Base-by-base conservation (phyloP, 2,113 vertebrate genomes). In the Lepus americanus region DNA sequence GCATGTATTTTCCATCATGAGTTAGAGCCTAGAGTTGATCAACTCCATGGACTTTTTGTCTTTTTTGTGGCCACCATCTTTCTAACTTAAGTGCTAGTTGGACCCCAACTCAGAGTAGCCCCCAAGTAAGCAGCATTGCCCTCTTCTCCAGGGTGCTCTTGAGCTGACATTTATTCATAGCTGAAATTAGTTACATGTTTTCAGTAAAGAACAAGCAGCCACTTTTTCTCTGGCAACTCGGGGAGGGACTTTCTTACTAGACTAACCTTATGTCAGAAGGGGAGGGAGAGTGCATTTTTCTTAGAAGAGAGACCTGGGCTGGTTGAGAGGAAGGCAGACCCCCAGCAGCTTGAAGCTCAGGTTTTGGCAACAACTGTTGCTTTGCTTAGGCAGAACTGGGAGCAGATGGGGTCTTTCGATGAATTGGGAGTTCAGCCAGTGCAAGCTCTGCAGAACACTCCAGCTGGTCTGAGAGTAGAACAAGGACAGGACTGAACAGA, bases 181-280 rank as follows among this genome's bases (percentile, higher is more conserved):
- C 25, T 90, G 33, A 19, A 94, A 25, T 3, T 86, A 13, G 61
- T 53, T 77, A 27, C 10, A 63, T 55, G 7, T 85, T 82, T 96
- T 93, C 74, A 76, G 55, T 66, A 64, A 93, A 91, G 25, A 89
- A 51, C 1, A 17, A 33, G 27, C 17, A 87, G 70, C 66, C 87
- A 44, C 59, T 93, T 96, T 90, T 80, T 31, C 74, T 85, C 64
- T 90, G 79, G n/a, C 55, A 84, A 66, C 25, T 25, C 31, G 80
- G 55, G 31, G 3, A 93, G 64, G 74, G 61, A 78, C 3, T 27
- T 87, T 87, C 49, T 92, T 53, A 20, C 23, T 87, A 27, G 29
- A 69, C 13, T 55, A 91, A n/a, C 10, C 64, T 39, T 76, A 36
- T 13, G 29, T 77, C 44, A 64, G 44, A 87, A 12, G 39, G 33